phyloP scores from a whole-genome alignment of 35 echinoderm and acorn worm species.

The Diadema setosum region DNA sequence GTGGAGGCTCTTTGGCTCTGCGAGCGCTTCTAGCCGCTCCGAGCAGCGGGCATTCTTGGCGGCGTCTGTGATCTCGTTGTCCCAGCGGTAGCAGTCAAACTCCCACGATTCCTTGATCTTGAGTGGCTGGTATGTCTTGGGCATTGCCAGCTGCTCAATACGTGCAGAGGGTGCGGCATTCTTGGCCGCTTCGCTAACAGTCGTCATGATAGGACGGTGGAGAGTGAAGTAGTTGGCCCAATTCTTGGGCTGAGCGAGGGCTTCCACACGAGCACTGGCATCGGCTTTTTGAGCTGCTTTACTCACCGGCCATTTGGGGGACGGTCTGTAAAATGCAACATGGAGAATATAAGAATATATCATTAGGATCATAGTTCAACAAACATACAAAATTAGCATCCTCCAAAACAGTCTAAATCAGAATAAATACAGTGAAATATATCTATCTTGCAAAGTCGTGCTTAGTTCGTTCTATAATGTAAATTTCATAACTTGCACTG shows the following conservation, averaged over 20 bases:
- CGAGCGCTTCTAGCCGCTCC: slow-evolving; percentile 74
- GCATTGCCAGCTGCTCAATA: slow-evolving; percentile 72
- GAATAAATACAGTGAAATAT: background rate
- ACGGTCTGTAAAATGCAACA: slow-evolving; percentile 48
- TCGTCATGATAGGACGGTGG: slow-evolving; percentile 61
- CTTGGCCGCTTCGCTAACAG: slow-evolving; percentile 73
- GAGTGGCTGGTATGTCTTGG: slow-evolving; percentile 68
- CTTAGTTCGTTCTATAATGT: background rate
- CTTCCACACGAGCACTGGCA: slow-evolving; percentile 46
- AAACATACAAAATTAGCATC: background rate
- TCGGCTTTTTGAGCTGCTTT: slow-evolving; percentile 74
- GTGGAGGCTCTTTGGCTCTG: slow-evolving; percentile 72
- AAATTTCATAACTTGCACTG: background rate
- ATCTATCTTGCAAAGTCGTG: background rate
- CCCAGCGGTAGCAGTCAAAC: slow-evolving; percentile 88
- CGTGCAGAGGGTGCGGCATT: slow-evolving; percentile 72
- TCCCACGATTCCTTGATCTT: slow-evolving; percentile 87
- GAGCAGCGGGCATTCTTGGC: slow-evolving; percentile 83
- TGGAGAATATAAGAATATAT: background rate
- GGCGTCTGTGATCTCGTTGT: slow-evolving; percentile 84
- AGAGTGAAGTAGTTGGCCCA: slow-evolving; percentile 63
- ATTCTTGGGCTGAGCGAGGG: slow-evolving; percentile 53
- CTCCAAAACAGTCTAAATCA: background rate
- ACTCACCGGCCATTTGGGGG: slow-evolving; percentile 84
- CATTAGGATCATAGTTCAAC: background rate